Evolutionary conservation across 1,140 invertebrate species (phyloP), one percentile per base, ranked within the genome.

Genomic region (Drosophila yakuba): DNA sequence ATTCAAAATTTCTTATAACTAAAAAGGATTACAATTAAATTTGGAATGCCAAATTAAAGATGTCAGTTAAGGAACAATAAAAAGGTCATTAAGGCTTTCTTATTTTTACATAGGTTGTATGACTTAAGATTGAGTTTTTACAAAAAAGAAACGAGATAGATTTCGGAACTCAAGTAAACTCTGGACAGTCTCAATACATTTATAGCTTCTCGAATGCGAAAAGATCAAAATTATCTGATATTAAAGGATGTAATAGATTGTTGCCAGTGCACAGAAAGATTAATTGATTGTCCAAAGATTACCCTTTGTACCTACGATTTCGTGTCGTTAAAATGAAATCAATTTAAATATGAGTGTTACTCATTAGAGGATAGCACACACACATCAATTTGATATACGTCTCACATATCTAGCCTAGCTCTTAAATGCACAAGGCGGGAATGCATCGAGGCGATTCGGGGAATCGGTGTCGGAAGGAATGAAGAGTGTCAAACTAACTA

Each of bases 31-130:
- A 41, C 17, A 48, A 15, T 23, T n/a, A 15, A 25, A 48, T 23
- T 35, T 52, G 59, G 59, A 61, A 11, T 61, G 36, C 4, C 12
- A 32, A 50, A 15, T 45, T 11, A 23, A 17, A 36, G 28, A 4
- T 52, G 50, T 2, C 43, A 36, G 23, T 67, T 66, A 64, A 68
- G 60, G 60, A 64, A 68, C 64, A 63, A 63, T 63, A 4, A n/a
- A 68, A 63, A 23, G 47, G 28, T 52, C 10, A 20, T 44, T 64
- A 68, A 68, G 64, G 57, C 61, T 51, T 43, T 23, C 63, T 68
- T 64, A 64, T 67, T 51, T 64, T 68, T 68, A 68, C 60, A 68
- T 10, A 41, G 10, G 4, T 43, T 38, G 14, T 6, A n/a, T 11
- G 1, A 15, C 15, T 25, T 38, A 60, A 25, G 8, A 12, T n/a